Conservation (phyloP, 2,888 invertebrate species). For the Euphydryas editha region DNA sequence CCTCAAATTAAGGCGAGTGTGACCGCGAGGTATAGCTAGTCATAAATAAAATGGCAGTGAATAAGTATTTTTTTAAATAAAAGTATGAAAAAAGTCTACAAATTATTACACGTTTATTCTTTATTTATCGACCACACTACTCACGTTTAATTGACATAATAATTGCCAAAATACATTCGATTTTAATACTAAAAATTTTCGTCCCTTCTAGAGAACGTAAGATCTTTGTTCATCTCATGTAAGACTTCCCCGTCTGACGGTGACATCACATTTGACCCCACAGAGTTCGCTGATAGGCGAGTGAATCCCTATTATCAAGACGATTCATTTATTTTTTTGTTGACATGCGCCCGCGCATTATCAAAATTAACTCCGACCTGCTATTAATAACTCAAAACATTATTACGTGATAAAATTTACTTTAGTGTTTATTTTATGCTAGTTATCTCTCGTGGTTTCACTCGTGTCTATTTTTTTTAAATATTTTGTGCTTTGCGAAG, state of each 20-base stretch:
- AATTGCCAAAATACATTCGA: no score
- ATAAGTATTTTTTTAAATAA: no score
- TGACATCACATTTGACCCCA: conserved; percentile 23
- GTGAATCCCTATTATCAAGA: conserved; percentile 29
- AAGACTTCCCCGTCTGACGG: conserved; percentile 30
- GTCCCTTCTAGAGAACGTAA: conserved; percentile 7
- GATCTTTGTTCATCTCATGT: conserved; percentile 2
- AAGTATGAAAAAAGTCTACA: no score
- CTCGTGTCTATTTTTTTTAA: neutral
- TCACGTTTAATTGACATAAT: no score
- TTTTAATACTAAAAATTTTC: no score
- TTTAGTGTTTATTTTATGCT: neutral
- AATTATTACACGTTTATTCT: no score
- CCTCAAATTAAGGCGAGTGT: no score
- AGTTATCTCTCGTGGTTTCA: neutral
- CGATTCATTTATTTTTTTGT: conserved; percentile 9
- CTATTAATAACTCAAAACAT: neutral
- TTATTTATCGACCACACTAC: no score
- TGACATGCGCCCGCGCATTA: conserved; percentile 12
- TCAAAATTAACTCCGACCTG: neutral
- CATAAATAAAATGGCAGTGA: no score
- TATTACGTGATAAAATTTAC: neutral
- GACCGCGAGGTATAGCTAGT: no score
- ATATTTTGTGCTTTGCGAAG: no score
- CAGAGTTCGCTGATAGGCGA: conserved; percentile 9